These are phyloP conservation scores for Ochotona princeps DNA, from an alignment of 2,113 vertebrate genomes.

Conservation along the genomic window DNA sequence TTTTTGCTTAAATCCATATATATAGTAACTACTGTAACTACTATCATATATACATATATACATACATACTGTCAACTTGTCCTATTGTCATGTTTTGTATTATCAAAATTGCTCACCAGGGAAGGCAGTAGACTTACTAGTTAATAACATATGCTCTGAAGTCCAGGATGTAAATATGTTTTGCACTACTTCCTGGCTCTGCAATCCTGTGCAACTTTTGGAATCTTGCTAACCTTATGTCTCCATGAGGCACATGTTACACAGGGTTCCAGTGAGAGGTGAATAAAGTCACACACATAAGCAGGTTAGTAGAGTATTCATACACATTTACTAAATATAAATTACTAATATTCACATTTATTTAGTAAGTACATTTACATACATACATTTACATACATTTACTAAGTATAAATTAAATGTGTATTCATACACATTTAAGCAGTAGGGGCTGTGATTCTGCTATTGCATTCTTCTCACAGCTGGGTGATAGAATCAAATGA, in stretches of 20 bases:
- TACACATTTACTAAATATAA: not conserved
- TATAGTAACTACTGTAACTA: no score
- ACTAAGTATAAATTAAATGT: no score
- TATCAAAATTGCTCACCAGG: not conserved
- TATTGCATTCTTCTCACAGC: constrained; percentile 24
- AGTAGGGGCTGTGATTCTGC: not conserved
- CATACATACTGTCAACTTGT: not conserved
- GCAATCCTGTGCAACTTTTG: not conserved
- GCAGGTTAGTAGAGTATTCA: not conserved
- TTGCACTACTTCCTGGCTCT: not conserved
- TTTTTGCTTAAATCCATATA: not conserved
- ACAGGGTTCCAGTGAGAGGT: not conserved
- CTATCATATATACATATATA: no score
- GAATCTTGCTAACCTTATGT: not conserved
- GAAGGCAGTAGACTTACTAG: not conserved
- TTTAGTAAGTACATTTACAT: no score
- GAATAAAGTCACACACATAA: not conserved
- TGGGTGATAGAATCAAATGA: constrained; percentile 3
- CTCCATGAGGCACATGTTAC: not conserved
- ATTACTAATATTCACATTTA: no score
- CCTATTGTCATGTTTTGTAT: not conserved
- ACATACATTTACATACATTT: no score
- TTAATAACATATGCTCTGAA: constrained; percentile 21
- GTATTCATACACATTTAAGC: not conserved
- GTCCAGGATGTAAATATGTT: not conserved